A percentile compares a stretch with the other conserved stretches of the same genome.
Evolutionary conservation across 2,797 vertebrate genomes (phyloP).

Genomic region (Smutsia temminckii): DNA sequence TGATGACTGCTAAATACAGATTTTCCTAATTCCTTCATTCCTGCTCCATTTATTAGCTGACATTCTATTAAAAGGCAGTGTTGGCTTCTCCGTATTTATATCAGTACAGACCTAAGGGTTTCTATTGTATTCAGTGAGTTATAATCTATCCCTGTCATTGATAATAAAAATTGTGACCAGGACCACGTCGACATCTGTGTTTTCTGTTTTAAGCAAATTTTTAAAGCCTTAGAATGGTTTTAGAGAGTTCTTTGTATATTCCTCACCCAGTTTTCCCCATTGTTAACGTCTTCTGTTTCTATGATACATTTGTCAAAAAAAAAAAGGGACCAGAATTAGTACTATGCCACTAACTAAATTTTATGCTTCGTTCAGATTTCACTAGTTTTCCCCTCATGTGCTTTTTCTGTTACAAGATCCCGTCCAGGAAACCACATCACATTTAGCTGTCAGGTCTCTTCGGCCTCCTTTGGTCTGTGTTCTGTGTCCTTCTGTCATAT

Average conservation of each 20-base stretch:
- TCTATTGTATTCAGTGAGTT: neutral
- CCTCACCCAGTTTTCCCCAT: neutral
- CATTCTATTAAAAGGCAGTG: neutral
- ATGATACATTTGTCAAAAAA: neutral
- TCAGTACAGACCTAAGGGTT: neutral
- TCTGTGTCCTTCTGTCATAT: neutral
- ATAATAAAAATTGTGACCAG: neutral
- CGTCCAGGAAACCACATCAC: neutral
- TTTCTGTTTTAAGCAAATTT: neutral
- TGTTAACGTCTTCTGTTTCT: neutral
- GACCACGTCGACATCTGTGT: neutral
- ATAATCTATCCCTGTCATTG: neutral
- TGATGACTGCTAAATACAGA: neutral
- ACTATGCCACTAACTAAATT: neutral
- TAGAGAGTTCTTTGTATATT: neutral
- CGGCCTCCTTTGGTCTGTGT: neutral
- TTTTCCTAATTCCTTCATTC: neutral
- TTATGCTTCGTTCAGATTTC: neutral
- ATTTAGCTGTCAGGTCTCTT: neutral
- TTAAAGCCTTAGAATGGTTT: neutral
- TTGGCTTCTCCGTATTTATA: neutral
- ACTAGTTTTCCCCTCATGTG: neutral
- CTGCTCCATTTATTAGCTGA: neutral
- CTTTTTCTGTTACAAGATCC: neutral
- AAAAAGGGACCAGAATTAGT: neutral